Base-by-base conservation (phyloP, 2,888 invertebrate genomes). In the Chouioia cunea region DNA sequence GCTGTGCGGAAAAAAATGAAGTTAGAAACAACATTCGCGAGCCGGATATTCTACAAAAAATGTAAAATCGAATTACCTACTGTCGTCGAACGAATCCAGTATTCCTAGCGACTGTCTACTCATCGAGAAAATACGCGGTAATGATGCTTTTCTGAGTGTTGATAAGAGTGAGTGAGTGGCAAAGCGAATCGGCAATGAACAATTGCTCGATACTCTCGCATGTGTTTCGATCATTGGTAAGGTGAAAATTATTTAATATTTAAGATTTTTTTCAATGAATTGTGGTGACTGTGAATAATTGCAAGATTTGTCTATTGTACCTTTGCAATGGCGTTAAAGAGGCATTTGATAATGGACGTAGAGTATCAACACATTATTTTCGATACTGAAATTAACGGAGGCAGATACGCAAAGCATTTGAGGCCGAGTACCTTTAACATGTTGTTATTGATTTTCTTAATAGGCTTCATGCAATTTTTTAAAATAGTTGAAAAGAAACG, bases 331-430 rank as follows among this genome's bases (percentile, higher is more conserved):
- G 52, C 44, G 58, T 62, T 47, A 43, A 57, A 71, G 14, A n/a
- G 10, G 53, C 46, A 69, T 15, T 60, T 54, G 62, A 44, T 43
- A 50, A 57, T 65, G 71, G 71, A 71, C 71, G 71, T 71, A 69
- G 65, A 73, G 70, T 67, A 46, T 70, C 70, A 65, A 56, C 57
- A 36, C 36, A 70, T 67, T 73, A 64, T 74, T 74, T 73, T 75
- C 73, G 73, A 62, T 74, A 74, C 43, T 57, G 53, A 73, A 72
- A 62, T 57, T 57, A 70, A 63, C 60, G 54, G 59, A 65, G 52
- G 48, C 20, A 69, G 53, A 65, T 65, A 64, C 65, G 58, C 57
- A 65, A 73, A 69, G 69, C 69, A 73, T 69, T 73, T 73, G 57
- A 69, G 62, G 65, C 65, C 62, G 52, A 69, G 72, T 73, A 73